Evolutionary conservation across 1,140 invertebrate genomes (phyloP).

Genomic region (Gonioctena quinquepunctata): DNA sequence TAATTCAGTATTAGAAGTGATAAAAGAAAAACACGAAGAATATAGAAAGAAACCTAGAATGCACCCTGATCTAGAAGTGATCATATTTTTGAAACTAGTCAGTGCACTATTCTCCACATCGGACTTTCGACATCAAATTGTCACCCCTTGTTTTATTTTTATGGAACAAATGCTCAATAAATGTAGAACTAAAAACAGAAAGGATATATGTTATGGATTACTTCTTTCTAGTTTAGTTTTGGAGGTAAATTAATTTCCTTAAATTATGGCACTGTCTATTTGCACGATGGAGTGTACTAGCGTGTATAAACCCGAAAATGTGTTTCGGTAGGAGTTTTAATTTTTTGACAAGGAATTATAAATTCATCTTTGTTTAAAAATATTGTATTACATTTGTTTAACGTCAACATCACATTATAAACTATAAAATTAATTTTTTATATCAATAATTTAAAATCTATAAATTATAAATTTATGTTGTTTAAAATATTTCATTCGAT

Average conservation of each 20-base stretch:
- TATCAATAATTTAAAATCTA: too few relatives aligned
- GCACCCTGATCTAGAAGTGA: slow-evolving; percentile 68
- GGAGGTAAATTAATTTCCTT: slow-evolving; percentile 62
- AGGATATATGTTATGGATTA: slow-evolving; percentile 77
- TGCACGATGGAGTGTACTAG: too few relatives aligned
- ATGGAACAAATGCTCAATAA: slow-evolving; percentile 77
- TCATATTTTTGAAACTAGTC: slow-evolving; percentile 80
- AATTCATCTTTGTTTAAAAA: too few relatives aligned
- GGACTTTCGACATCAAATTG: slow-evolving; percentile 85
- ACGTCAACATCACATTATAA: too few relatives aligned
- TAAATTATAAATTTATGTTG: too few relatives aligned
- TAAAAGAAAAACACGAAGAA: slow-evolving; percentile 74
- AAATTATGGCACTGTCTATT: too few relatives aligned
- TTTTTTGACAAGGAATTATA: too few relatives aligned
- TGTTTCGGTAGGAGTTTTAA: too few relatives aligned
- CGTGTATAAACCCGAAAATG: too few relatives aligned
- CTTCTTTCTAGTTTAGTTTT: slow-evolving; percentile 74
- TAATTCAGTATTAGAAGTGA: slow-evolving; percentile 66
- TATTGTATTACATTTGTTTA: too few relatives aligned
- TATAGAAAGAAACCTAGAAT: slow-evolving; percentile 66
- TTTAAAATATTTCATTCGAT: too few relatives aligned
- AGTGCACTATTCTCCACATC: slow-evolving; percentile 83
- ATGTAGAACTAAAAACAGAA: slow-evolving; percentile 64
- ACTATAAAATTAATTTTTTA: too few relatives aligned
- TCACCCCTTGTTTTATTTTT: slow-evolving; percentile 81